Evolutionary conservation across 1,140 invertebrate species (phyloP).

Genomic region (Schlechtendalia chinensis): DNA sequence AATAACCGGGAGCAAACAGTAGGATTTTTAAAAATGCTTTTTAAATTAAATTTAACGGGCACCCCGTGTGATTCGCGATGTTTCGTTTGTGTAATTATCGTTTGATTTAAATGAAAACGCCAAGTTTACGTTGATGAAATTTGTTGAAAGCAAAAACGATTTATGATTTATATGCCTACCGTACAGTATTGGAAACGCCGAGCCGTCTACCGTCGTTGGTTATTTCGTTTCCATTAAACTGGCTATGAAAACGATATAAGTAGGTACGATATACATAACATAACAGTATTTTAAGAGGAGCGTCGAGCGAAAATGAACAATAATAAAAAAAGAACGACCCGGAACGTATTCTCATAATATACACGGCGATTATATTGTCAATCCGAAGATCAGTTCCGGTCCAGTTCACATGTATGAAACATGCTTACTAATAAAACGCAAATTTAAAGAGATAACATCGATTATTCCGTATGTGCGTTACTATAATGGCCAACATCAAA

Average conservation of each 20-base stretch:
- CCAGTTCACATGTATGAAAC: conserved; percentile 31
- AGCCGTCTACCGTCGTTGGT: too few relatives aligned
- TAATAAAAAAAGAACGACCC: not conserved
- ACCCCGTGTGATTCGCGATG: conserved; percentile 6
- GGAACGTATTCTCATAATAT: not conserved
- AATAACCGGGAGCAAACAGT: conserved; percentile 23
- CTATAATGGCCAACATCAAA: conserved; percentile 37
- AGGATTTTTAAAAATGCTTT: conserved; percentile 44
- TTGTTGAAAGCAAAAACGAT: too few relatives aligned
- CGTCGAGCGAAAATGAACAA: not conserved
- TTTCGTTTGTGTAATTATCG: conserved; percentile 2
- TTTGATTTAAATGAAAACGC: not conserved
- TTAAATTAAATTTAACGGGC: conserved; percentile 45
- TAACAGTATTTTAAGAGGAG: conserved; percentile 5
- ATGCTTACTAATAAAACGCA: conserved; percentile 27
- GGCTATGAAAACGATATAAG: not conserved
- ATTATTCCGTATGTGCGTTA: conserved; percentile 35
- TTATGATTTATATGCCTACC: too few relatives aligned
- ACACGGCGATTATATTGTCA: conserved; percentile 48
- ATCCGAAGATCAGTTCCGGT: conserved; percentile 33
- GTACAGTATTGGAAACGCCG: too few relatives aligned
- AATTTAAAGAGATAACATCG: conserved; percentile 48
- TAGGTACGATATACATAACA: not conserved
- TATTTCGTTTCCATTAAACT: too few relatives aligned
- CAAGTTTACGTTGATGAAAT: too few relatives aligned